Percentiles rank a stretch among this genome's conserved stretches.
Conservation (phyloP, 2,888 invertebrate genomes). For the Caenorhabditis sulstoni region DNA sequence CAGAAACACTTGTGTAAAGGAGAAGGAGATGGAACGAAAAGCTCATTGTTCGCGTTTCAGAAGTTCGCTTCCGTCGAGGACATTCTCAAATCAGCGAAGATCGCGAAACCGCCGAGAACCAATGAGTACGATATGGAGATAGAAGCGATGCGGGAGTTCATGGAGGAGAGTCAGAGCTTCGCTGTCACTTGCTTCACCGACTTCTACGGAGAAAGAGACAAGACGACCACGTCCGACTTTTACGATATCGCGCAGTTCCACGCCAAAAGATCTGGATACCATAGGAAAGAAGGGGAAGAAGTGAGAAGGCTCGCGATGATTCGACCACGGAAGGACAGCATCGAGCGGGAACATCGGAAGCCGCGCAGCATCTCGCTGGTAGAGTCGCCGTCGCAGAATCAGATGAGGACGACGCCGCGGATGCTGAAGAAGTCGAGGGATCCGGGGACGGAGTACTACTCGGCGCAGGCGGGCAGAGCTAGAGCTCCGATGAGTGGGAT, state of each 20-base stretch:
- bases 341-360: slow-evolving; percentile 32
- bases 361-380: slow-evolving; percentile 27
- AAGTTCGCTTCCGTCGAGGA: slow-evolving; percentile 66
- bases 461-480: slow-evolving; percentile 25
- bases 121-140: slow-evolving; percentile 61
- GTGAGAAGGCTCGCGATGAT: slow-evolving; percentile 1
- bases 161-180: slow-evolving; percentile 66
- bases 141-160: slow-evolving; percentile 57
- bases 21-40: neutral
- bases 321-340: slow-evolving; percentile 22
- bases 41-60: slow-evolving; percentile 33
- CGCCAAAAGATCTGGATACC: slow-evolving; percentile 16
- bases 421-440: slow-evolving; percentile 66
- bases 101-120: slow-evolving; percentile 48
- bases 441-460: slow-evolving; percentile 23
- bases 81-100: slow-evolving; percentile 48
- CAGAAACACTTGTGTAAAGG: slow-evolving; percentile 57
- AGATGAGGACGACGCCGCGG: slow-evolving; percentile 63
- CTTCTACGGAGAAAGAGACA: slow-evolving; percentile 59
- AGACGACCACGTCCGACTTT: slow-evolving; percentile 8
- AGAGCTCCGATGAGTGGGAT: slow-evolving; percentile 7
- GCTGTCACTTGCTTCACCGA: slow-evolving; percentile 61
- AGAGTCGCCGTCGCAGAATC: slow-evolving; percentile 58
- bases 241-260: slow-evolving; percentile 57
- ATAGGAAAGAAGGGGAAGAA: neutral